Evolutionary conservation across 2,888 invertebrate species (phyloP).

Genomic region (Chrysotoxum bicinctum): DNA sequence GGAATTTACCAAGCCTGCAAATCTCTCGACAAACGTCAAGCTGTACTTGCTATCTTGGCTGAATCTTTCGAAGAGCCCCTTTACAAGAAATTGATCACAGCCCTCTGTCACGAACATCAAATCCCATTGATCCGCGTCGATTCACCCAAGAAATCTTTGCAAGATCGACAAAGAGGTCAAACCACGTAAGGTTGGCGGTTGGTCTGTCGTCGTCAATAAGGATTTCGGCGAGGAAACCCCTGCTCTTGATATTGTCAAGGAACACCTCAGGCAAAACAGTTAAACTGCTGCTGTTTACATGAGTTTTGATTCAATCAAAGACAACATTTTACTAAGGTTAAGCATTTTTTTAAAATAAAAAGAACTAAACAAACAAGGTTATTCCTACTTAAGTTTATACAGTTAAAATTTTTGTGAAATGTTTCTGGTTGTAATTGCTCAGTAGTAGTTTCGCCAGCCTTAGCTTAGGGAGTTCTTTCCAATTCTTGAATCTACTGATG

Average conservation of each 20-base stretch:
- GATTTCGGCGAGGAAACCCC: no score
- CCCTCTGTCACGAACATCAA: no score
- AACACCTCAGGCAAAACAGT: no score
- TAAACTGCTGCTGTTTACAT: no score
- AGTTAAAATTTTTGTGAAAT: no score
- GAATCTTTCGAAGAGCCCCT: conserved; percentile 99
- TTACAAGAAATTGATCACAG: conserved; percentile 98
- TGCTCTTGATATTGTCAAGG: no score
- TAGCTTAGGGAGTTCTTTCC: no score
- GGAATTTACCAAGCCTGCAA: conserved; percentile 99
- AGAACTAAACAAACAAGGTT: conserved; percentile 32
- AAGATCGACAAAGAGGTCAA: conserved; percentile 99
- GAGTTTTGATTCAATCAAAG: conserved; percentile 68
- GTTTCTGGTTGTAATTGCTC: no score
- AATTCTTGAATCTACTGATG: no score
- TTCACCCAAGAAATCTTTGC: conserved; percentile 98
- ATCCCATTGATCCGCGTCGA: no score
- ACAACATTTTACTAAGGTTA: conserved; percentile 61
- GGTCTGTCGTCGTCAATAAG: conserved; percentile 99
- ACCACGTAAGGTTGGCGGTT: conserved; percentile 98
- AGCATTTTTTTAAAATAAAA: conserved; percentile 73
- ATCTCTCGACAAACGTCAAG: conserved; percentile 98
- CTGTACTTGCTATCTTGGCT: conserved; percentile 96
- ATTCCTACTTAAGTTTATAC: no score
- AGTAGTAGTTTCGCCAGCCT: no score